These are phyloP conservation scores for Hypselothyrea guttata DNA, from an alignment of 2,888 invertebrate species.

Conservation along the genomic window DNA sequence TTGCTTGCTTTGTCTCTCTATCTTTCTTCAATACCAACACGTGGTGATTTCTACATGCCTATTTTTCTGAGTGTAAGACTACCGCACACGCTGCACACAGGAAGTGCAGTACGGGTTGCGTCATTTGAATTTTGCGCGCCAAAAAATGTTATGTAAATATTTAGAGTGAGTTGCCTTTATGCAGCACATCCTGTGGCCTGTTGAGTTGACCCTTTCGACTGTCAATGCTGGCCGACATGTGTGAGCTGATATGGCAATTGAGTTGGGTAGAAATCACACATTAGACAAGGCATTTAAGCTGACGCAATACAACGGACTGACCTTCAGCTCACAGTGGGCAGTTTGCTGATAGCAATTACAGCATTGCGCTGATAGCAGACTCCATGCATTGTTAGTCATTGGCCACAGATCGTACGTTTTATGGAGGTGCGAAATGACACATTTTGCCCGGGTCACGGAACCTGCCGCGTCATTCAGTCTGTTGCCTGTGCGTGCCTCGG, in stretches of 20 bases:
- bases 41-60: too few species aligned
- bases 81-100: constrained; percentile 28
- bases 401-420: constrained; percentile 49
- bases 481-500: constrained; percentile 41
- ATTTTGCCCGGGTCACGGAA: constrained; percentile 56
- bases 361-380: background rate
- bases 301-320: constrained; percentile 40
- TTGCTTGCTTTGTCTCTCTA: too few species aligned
- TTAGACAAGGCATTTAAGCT: constrained; percentile 56
- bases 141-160: constrained; percentile 65
- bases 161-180: constrained; percentile 25
- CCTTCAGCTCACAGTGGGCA: constrained; percentile 39
- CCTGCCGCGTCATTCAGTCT: constrained; percentile 70
- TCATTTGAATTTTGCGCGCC: constrained; percentile 67
- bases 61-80: too few species aligned
- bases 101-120: constrained; percentile 28
- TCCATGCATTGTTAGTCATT: constrained; percentile 17
- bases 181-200: constrained; percentile 34
- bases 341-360: background rate
- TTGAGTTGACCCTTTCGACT: constrained; percentile 60
- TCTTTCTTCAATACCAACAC: too few species aligned
- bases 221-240: constrained; percentile 31
- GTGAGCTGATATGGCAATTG: constrained; percentile 56
- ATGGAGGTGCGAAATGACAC: constrained; percentile 75
- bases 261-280: constrained; percentile 61